These are phyloP conservation scores for Anastrepha ludens DNA, from an alignment of 1,140 invertebrate genomes.

Conservation along the genomic window DNA sequence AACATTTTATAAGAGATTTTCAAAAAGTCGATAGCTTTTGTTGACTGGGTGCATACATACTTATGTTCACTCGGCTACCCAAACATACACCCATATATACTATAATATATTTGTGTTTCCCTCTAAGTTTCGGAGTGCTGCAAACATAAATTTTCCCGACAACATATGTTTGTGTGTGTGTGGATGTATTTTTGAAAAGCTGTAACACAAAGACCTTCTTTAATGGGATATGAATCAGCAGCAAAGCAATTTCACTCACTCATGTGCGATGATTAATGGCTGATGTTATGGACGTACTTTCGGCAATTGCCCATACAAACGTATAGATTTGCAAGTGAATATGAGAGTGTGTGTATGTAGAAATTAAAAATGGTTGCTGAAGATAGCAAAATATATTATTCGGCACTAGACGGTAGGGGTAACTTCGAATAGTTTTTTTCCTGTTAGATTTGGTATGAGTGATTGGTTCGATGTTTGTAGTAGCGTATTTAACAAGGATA, in stretches of 20 bases:
- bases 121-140: neutral
- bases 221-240: constrained; percentile 50
- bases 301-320: neutral
- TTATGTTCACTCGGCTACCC: too few species aligned
- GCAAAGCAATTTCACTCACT: constrained; percentile 57
- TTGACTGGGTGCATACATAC: too few species aligned
- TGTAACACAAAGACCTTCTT: neutral
- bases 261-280: constrained; percentile 57
- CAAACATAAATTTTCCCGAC: neutral
- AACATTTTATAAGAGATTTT: too few species aligned
- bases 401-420: too few species aligned
- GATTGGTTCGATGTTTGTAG: too few species aligned
- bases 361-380: neutral
- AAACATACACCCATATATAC: neutral
- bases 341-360: too few species aligned
- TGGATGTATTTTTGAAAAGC: neutral
- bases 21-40: too few species aligned
- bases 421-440: too few species aligned
- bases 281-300: neutral
- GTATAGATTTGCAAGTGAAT: neutral
- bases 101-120: too few species aligned
- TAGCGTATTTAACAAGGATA: too few species aligned
- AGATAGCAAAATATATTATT: too few species aligned
- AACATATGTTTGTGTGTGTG: neutral
- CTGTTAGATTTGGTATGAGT: too few species aligned